These are phyloP conservation scores for Rhorus exstirpatorius DNA, from an alignment of 2,888 invertebrate genomes.

Conservation along the genomic window DNA sequence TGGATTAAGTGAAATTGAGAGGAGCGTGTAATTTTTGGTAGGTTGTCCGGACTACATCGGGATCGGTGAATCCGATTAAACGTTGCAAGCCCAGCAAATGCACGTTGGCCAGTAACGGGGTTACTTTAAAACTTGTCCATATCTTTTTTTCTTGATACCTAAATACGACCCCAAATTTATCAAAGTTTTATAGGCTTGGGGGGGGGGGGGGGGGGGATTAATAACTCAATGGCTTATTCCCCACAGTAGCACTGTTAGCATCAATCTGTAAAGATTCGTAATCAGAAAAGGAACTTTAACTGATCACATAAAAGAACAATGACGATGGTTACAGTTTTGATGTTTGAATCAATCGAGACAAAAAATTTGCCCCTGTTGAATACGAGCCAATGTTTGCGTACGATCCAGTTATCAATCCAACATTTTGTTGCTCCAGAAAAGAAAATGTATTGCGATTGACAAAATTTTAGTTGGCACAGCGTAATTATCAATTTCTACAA, in stretches of 20 bases:
- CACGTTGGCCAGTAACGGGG: slow-evolving; percentile 20
- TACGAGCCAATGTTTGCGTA: background rate
- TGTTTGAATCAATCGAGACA: background rate
- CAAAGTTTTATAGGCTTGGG: background rate
- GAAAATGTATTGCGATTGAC: background rate
- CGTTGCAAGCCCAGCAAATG: slow-evolving; percentile 42
- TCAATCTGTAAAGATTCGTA: background rate
- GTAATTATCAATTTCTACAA: background rate
- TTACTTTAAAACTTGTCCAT: slow-evolving; percentile 6
- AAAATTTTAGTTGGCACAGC: no score
- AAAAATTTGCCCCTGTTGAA: background rate
- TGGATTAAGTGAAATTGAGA: slow-evolving; percentile 80
- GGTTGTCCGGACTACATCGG: slow-evolving; percentile 45
- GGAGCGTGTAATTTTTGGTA: slow-evolving; percentile 80
- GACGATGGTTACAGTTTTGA: no score
- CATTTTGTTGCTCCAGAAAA: background rate
- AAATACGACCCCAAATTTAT: slow-evolving; percentile 2
- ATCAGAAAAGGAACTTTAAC: background rate
- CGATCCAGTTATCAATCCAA: no score
- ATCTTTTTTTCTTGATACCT: slow-evolving; percentile 10
- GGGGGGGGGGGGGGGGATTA: no score
- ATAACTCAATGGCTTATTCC: no score
- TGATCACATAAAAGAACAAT: background rate
- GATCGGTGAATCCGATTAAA: slow-evolving; percentile 51
- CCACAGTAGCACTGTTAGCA: no score